These are phyloP conservation scores for Enteromius radiatus DNA, from an alignment of 2,797 vertebrate genomes.

Conservation along the genomic window DNA sequence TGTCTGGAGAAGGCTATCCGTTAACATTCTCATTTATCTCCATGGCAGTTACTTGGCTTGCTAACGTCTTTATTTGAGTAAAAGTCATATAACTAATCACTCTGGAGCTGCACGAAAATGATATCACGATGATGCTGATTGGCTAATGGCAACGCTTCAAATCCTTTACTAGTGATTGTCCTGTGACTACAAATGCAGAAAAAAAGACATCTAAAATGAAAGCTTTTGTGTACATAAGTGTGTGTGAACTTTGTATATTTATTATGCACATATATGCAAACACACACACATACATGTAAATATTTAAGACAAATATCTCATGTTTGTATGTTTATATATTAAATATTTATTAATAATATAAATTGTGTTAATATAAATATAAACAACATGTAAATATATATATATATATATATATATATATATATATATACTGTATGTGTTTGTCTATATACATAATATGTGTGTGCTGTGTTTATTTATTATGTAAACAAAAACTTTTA, in stretches of 20 bases:
- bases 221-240: too few relatives aligned
- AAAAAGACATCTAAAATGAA: too few relatives aligned
- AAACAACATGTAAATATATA: too few relatives aligned
- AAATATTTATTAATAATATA: too few relatives aligned
- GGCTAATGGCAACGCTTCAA: not conserved
- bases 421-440: too few relatives aligned
- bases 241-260: not conserved
- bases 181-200: not conserved
- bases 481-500: too few relatives aligned
- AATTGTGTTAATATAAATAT: too few relatives aligned
- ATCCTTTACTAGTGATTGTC: not conserved
- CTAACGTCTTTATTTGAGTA: conserved; percentile 6
- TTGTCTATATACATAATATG: too few relatives aligned
- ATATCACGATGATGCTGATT: not conserved
- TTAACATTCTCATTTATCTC: conserved; percentile 16
- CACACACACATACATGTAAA: not conserved
- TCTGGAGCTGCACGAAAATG: not conserved
- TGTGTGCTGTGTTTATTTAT: too few relatives aligned
- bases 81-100: conserved; percentile 10
- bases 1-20: conserved; percentile 19
- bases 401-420: too few relatives aligned
- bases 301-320: too few relatives aligned
- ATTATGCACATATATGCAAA: not conserved
- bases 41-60: conserved; percentile 17
- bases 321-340: too few relatives aligned